These are phyloP conservation scores for Hemiprocne comata DNA, from an alignment of 2,113 vertebrate species.

Conservation along the genomic window DNA sequence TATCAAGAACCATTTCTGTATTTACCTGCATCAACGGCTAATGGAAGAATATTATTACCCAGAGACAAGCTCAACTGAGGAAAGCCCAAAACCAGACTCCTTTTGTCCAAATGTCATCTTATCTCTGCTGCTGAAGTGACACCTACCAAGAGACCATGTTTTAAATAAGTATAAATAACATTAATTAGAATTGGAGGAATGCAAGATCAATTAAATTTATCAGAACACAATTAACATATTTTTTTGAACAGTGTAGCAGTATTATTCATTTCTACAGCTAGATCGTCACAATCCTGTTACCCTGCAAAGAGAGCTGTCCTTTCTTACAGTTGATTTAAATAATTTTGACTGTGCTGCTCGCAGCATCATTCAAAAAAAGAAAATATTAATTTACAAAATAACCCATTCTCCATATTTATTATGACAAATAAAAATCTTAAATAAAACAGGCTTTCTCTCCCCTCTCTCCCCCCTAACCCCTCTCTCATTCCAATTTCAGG, in stretches of 20 bases:
- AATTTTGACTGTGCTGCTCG: constrained; percentile 89
- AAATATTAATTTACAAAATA: constrained; percentile 88
- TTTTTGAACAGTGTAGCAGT: constrained; percentile 67
- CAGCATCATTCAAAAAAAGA: constrained; percentile 85
- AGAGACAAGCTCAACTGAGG: neutral
- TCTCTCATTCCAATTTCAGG: constrained; percentile 89
- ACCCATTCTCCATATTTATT: constrained; percentile 81
- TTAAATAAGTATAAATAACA: constrained; percentile 88
- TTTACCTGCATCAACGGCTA: neutral
- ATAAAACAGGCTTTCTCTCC: constrained; percentile 76
- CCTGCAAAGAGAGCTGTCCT: constrained; percentile 74
- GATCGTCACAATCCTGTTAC: constrained; percentile 62
- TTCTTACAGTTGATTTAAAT: constrained; percentile 88
- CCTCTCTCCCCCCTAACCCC: constrained; percentile 41
- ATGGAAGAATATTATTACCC: neutral
- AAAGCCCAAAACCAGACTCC: constrained; percentile 30
- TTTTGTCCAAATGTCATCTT: constrained; percentile 19
- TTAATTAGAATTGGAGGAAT: constrained; percentile 74
- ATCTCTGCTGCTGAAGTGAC: constrained; percentile 68
- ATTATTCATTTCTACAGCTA: constrained; percentile 62
- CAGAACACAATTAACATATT: constrained; percentile 60
- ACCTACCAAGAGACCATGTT: constrained; percentile 69
- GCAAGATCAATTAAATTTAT: constrained; percentile 72
- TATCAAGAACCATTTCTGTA: neutral
- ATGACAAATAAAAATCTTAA: constrained; percentile 86